These are phyloP conservation scores for Meganola albula DNA, from an alignment of 2,888 invertebrate genomes.

Conservation along the genomic window DNA sequence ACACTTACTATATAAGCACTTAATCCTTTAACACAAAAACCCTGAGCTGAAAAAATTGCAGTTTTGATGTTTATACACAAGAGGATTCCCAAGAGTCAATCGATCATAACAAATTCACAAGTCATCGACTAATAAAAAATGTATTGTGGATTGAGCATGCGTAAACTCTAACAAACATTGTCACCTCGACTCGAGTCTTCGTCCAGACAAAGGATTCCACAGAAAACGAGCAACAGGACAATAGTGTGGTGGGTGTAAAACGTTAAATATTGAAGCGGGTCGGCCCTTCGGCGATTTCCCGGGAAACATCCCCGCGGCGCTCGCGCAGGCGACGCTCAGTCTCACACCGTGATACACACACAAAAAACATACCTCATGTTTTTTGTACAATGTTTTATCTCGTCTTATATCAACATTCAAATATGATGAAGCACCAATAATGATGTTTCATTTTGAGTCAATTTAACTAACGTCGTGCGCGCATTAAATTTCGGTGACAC, in stretches of 20 bases:
- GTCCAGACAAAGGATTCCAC: conserved; percentile 60
- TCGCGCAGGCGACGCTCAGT: conserved; percentile 65
- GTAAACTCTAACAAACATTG: conserved; percentile 72
- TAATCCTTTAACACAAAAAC: no score
- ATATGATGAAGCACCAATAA: conserved; percentile 75
- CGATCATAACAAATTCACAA: conserved; percentile 76
- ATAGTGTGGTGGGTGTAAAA: conserved; percentile 67
- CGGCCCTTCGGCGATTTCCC: conserved; percentile 54
- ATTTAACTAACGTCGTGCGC: conserved; percentile 57
- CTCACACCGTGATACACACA: conserved; percentile 62
- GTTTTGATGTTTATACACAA: conserved; percentile 45
- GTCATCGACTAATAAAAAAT: conserved; percentile 73
- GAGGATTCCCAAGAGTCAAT: conserved; percentile 47
- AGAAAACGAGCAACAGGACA: conserved; percentile 57
- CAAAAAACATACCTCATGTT: conserved; percentile 64
- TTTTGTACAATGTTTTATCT: conserved; percentile 58
- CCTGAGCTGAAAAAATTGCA: no score
- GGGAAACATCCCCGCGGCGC: conserved; percentile 74
- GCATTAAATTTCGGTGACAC: conserved; percentile 54
- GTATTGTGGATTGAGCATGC: conserved; percentile 61
- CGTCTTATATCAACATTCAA: conserved; percentile 60
- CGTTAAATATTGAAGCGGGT: conserved; percentile 71
- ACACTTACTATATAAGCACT: no score
- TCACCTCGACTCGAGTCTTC: conserved; percentile 64
- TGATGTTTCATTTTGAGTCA: conserved; percentile 71